Evolutionary conservation across 1,140 invertebrate genomes (phyloP).

Genomic region (Cydia strobilella): DNA sequence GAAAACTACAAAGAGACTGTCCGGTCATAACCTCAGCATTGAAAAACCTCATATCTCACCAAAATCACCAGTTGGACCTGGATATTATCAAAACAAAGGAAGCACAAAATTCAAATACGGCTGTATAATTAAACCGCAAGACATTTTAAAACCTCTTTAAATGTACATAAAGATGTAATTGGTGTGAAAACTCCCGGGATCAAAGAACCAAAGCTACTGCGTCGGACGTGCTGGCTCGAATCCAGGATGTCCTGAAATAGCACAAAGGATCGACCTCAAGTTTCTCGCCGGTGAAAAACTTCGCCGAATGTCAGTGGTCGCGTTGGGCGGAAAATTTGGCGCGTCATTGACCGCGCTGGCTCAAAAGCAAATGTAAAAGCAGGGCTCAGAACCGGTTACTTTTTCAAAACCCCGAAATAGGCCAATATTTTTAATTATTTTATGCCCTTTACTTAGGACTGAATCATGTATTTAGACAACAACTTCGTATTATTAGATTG

Average conservation of each 20-base stretch:
- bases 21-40: slow-evolving; percentile 35
- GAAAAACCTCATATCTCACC: slow-evolving; percentile 35
- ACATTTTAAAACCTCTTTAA: slow-evolving; percentile 33
- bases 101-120: slow-evolving; percentile 39
- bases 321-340: slow-evolving; percentile 63
- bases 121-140: slow-evolving; percentile 21
- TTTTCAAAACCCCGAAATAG: no score
- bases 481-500: no score
- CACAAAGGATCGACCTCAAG: slow-evolving; percentile 75
- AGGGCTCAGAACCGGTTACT: background rate
- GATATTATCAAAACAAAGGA: slow-evolving; percentile 59
- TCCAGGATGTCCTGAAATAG: slow-evolving; percentile 77
- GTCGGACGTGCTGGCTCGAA: slow-evolving; percentile 55
- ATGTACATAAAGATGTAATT: slow-evolving; percentile 38
- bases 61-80: slow-evolving; percentile 41
- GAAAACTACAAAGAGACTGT: background rate
- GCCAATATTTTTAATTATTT: no score
- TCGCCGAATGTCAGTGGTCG: slow-evolving; percentile 68
- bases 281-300: slow-evolving; percentile 62
- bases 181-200: slow-evolving; percentile 43
- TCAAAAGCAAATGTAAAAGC: no score
- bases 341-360: slow-evolving; percentile 50
- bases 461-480: no score
- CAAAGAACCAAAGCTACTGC: slow-evolving; percentile 61
- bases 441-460: no score